phyloP scores from a whole-genome alignment of 2,797 vertebrate genomes.

The Lagorchestes hirsutus region DNA sequence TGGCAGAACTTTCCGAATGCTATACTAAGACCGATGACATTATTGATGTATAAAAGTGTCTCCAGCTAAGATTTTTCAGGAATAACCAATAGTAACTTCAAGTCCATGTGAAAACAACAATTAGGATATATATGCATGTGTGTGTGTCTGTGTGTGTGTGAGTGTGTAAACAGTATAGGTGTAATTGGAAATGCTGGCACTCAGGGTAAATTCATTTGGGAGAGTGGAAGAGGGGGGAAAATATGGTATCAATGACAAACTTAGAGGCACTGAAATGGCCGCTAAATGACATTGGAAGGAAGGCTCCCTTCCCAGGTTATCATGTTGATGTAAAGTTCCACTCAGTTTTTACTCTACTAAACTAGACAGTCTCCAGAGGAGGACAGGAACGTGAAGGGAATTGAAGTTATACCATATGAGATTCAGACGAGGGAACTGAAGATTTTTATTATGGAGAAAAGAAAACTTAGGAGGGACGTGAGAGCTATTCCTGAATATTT shows the following conservation, averaged over 20 bases:
- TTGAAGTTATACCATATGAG: neutral
- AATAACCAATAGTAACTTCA: constrained; percentile 8
- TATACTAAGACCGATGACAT: neutral
- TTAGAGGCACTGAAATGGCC: neutral
- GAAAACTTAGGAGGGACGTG: neutral
- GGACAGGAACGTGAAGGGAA: neutral
- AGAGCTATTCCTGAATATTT: neutral
- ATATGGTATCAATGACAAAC: neutral
- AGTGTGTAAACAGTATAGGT: neutral
- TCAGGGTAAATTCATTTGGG: neutral
- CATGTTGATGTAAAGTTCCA: neutral
- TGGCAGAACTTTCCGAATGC: neutral
- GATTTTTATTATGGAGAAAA: neutral
- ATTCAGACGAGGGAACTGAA: neutral
- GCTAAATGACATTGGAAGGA: neutral
- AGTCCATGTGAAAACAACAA: neutral
- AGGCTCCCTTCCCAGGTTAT: neutral
- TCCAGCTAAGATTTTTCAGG: neutral
- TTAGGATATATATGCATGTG: neutral
- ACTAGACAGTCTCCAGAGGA: neutral
- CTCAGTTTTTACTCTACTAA: neutral
- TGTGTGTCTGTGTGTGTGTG: too few relatives aligned
- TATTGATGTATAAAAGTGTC: constrained; percentile 25
- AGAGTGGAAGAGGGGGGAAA: neutral
- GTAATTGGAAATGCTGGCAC: neutral